Conservation (phyloP, 2,797 vertebrate species). For the Podarcis lilfordi region DNA sequence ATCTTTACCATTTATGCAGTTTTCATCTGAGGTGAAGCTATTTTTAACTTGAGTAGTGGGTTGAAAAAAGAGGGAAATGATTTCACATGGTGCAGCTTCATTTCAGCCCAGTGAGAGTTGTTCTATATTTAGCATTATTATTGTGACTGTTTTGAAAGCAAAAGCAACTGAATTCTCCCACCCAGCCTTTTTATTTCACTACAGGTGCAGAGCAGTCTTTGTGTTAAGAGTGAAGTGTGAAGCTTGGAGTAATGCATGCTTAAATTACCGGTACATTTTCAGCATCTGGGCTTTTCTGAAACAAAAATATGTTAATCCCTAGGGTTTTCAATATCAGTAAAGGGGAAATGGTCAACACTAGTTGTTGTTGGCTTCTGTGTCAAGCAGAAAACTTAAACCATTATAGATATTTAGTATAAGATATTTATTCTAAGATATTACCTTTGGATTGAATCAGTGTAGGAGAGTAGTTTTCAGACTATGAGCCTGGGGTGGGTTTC, state of each 20-base stretch:
- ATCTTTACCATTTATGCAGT: background rate
- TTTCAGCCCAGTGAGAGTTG: background rate
- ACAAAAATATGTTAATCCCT: slow-evolving; percentile 40
- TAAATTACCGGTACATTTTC: background rate
- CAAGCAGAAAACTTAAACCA: slow-evolving; percentile 43
- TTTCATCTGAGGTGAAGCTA: slow-evolving; percentile 3
- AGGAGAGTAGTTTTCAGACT: background rate
- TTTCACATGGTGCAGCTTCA: slow-evolving; percentile 14
- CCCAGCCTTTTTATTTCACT: slow-evolving; percentile 15
- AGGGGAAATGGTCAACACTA: slow-evolving; percentile 32
- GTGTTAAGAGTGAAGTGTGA: background rate
- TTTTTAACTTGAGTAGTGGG: slow-evolving; percentile 18
- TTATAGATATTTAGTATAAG: background rate
- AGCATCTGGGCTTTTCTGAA: slow-evolving; percentile 24
- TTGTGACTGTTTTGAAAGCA: slow-evolving; percentile 23
- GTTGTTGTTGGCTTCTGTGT: slow-evolving; percentile 26
- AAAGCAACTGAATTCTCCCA: background rate
- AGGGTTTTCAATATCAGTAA: slow-evolving; percentile 24
- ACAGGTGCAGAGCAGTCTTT: background rate
- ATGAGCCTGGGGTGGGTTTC: background rate
- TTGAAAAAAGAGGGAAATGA: background rate
- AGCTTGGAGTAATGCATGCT: slow-evolving; percentile 21
- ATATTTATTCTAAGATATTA: background rate
- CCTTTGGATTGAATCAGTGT: background rate
- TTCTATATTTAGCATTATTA: background rate